Evolutionary conservation across 2,797 vertebrate species (phyloP).

Genomic region (Poeciliopsis turneri): DNA sequence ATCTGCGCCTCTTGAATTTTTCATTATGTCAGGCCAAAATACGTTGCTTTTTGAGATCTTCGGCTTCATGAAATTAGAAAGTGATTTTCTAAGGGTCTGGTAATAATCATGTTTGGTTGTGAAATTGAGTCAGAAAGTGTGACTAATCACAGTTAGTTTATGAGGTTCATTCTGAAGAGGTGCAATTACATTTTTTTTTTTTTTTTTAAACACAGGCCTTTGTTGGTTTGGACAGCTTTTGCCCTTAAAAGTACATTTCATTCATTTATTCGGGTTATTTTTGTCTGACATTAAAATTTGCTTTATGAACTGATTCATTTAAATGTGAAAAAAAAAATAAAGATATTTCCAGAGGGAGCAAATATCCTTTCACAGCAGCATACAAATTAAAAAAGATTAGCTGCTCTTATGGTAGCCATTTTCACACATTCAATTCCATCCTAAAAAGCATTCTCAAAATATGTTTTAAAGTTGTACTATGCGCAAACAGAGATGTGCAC

Average conservation of each 20-base stretch:
- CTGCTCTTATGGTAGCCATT: not conserved
- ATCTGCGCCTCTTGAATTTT: not conserved
- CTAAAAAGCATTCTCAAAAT: not conserved
- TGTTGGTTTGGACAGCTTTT: not conserved
- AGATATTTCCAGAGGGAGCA: not conserved
- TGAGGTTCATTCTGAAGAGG: not conserved
- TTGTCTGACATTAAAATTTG: not conserved
- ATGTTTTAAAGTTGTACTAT: not conserved
- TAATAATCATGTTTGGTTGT: not conserved
- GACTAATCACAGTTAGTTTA: not conserved
- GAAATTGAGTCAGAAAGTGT: not conserved
- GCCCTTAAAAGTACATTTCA: not conserved
- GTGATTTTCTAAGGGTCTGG: not conserved
- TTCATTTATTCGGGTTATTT: not conserved
- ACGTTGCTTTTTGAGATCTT: not conserved
- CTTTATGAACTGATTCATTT: not conserved
- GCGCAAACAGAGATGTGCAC: conserved; percentile 1
- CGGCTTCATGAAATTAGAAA: not conserved
- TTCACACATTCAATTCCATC: conserved; percentile 4
- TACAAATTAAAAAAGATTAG: conserved; percentile 14
- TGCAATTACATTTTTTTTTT: not conserved
- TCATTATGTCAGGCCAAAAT: not conserved
- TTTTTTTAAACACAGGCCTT: not conserved
- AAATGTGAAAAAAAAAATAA: not conserved
- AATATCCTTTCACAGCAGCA: conserved; percentile 1